Evolutionary conservation across 2,888 invertebrate genomes (phyloP), one percentile per base, ranked within the genome.

Genomic region (Macaria liturata): DNA sequence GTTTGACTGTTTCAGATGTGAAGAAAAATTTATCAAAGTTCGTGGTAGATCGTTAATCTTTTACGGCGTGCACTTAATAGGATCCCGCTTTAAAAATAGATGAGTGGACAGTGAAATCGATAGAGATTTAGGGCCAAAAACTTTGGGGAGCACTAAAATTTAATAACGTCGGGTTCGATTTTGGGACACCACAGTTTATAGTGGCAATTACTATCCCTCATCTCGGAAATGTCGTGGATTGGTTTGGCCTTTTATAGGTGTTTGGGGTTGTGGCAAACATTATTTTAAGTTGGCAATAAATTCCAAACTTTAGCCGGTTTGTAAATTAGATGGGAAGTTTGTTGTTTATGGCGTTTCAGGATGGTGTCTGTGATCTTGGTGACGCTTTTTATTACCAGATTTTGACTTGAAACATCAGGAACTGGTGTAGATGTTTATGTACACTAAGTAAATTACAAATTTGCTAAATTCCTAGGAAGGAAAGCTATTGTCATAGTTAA

Each of bases 171-270:
- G 69, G 69, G 75, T 74, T 72, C 78, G 63, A 78, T 78, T 83
- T 84, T 75, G 79, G 80, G 84, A 84, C 84, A 88, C 83, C 86
- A 80, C 85, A 83, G 69, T 90, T 91, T 88, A 91, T 84, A 73
- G 80, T 70, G 61, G 80, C 89, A 86, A 90, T 91, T 88, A 86
- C 88, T 82, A 86, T 80, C 86, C 84, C 84, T 88, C 87, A 84
- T 86, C 82, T 82, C 74, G 72, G 79, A 83, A 86, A 86, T 81
- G 77, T 63, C 79, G 78, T 75, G 81, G 83, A 89, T 88, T 86
- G 87, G 81, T 81, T 83, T 80, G 74, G 76, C 75, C 78, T 83
- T 87, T 89, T 86, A 90, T 85, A 79, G 81, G 78, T 79, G 81
- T 83, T 81, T 68, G 76, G 69, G 74, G 80, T 81, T 83, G 82